phyloP scores from a whole-genome alignment of 2,888 invertebrate genomes.

The Plusia festucae region DNA sequence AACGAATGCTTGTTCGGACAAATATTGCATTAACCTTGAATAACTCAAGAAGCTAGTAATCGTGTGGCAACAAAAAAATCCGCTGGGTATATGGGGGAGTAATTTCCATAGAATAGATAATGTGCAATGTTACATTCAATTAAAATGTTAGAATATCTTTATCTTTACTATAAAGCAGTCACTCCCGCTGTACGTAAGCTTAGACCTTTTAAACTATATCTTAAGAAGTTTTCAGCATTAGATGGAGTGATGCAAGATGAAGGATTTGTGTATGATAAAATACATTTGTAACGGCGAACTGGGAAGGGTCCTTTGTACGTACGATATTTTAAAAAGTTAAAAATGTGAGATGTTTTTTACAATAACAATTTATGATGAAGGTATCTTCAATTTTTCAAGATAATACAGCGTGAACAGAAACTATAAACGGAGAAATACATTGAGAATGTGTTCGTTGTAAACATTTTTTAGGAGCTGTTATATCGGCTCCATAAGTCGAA shows the following conservation, averaged over 20 bases:
- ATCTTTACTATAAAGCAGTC: background rate
- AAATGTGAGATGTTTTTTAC: constrained; percentile 41
- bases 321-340: no score
- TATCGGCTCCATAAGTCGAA: constrained; percentile 62
- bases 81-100: constrained; percentile 26
- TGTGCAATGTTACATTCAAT: constrained; percentile 15
- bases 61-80: constrained; percentile 39
- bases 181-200: no score
- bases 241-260: no score
- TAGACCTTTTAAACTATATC: no score
- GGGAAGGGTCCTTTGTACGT: no score
- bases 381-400: constrained; percentile 52
- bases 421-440: constrained; percentile 42
- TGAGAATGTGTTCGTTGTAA: constrained; percentile 39
- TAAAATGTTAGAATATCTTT: constrained; percentile 18
- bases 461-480: constrained; percentile 58
- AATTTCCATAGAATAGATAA: constrained; percentile 53
- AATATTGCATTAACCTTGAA: constrained; percentile 56
- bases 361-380: constrained; percentile 23
- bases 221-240: no score
- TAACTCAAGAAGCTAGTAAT: constrained; percentile 32
- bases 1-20: constrained; percentile 23
- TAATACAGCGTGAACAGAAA: constrained; percentile 49
- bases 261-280: no score
- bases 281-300: no score